These are phyloP conservation scores for Grallaria varia DNA, from an alignment of 2,113 vertebrate species.

Conservation along the genomic window DNA sequence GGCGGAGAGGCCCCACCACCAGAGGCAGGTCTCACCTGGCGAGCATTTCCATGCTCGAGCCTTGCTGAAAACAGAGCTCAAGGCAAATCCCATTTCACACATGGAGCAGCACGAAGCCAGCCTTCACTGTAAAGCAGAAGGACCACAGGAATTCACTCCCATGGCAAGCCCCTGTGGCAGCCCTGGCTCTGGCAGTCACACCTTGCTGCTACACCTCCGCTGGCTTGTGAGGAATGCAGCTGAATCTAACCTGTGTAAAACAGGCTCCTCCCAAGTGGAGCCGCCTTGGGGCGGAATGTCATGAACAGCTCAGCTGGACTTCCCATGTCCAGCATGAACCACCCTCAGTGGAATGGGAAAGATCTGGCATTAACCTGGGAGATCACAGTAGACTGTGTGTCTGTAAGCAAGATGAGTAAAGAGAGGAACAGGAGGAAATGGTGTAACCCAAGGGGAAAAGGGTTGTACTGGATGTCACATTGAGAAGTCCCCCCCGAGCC, in stretches of 20 bases:
- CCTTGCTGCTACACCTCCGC: not conserved
- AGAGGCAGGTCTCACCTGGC: not conserved
- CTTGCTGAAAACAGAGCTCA: not conserved
- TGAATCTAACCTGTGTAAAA: not conserved
- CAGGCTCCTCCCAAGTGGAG: not conserved
- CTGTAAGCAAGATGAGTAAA: rapidly evolving
- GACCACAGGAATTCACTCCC: not conserved
- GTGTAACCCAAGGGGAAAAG: not conserved
- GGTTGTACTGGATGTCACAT: not conserved
- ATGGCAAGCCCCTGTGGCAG: not conserved
- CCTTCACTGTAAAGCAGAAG: not conserved
- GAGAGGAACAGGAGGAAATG: not conserved
- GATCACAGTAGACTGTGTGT: not conserved
- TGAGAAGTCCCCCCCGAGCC: not conserved
- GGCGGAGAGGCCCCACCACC: not conserved
- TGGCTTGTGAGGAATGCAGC: not conserved
- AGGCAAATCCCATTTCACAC: not conserved
- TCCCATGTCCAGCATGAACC: rapidly evolving
- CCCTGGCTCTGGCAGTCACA: not conserved
- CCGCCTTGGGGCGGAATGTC: not conserved
- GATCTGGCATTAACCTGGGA: not conserved
- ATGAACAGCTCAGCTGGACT: not conserved
- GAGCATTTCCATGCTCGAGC: not conserved
- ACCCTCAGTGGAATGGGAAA: rapidly evolving
- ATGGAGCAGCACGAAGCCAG: not conserved